Conservation (phyloP, 2,888 invertebrate genomes). For the Argyresthia goedartella region DNA sequence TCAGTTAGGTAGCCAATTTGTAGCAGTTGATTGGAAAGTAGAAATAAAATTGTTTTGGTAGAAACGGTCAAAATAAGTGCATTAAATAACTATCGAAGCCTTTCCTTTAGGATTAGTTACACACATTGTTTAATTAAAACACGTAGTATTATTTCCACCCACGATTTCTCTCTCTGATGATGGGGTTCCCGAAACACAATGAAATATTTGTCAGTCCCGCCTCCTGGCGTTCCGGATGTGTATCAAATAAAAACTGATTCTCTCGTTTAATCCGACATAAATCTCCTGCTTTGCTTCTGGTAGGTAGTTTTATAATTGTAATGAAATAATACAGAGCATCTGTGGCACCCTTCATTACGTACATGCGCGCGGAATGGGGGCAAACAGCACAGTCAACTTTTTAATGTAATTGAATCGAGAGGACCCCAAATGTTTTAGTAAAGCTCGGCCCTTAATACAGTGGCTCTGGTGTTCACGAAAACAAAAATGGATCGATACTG, state of each 20-base stretch:
- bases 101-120: not conserved
- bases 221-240: slow-evolving; percentile 55
- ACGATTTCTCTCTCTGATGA: slow-evolving; percentile 23
- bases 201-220: slow-evolving; percentile 49
- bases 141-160: slow-evolving; percentile 10
- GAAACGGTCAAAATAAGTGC: not conserved
- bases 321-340: slow-evolving; percentile 66
- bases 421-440: slow-evolving; percentile 60
- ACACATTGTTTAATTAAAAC: slow-evolving; percentile 9
- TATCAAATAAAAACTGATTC: slow-evolving; percentile 52
- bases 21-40: not conserved
- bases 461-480: slow-evolving; percentile 13
- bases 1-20: slow-evolving; percentile 3
- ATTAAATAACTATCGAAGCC: not conserved
- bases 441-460: slow-evolving; percentile 39
- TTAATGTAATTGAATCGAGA: slow-evolving; percentile 65
- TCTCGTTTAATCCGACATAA: slow-evolving; percentile 63
- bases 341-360: slow-evolving; percentile 68
- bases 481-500: slow-evolving; percentile 2
- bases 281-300: slow-evolving; percentile 40
- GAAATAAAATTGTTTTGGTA: not conserved
- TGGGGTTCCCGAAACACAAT: slow-evolving; percentile 40
- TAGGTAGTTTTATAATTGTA: slow-evolving; percentile 52
- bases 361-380: slow-evolving; percentile 45
- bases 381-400: slow-evolving; percentile 56